These are phyloP conservation scores for Stegana nigrithorax DNA, from an alignment of 2,888 invertebrate genomes.

Conservation along the genomic window DNA sequence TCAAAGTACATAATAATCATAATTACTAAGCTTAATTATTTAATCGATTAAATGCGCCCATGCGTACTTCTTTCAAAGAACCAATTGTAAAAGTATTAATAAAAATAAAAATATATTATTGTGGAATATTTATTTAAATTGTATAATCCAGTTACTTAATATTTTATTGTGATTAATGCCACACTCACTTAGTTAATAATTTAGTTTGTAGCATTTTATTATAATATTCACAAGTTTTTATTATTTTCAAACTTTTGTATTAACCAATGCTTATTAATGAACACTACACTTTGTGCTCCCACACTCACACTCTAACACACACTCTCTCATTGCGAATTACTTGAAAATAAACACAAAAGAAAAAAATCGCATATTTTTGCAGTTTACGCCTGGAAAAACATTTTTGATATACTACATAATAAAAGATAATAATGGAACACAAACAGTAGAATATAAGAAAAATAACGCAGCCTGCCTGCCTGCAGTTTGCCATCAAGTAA, in stretches of 20 bases:
- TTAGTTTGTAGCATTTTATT: too few relatives aligned
- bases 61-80: constrained; percentile 40
- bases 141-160: background rate
- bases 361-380: background rate
- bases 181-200: background rate
- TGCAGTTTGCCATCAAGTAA: too few relatives aligned
- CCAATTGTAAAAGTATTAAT: background rate
- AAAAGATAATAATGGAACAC: background rate
- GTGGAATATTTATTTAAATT: background rate
- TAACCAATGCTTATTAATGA: too few relatives aligned
- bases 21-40: too few relatives aligned
- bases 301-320: too few relatives aligned
- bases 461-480: too few relatives aligned
- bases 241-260: too few relatives aligned
- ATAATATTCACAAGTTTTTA: too few relatives aligned
- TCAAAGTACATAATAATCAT: constrained; percentile 14
- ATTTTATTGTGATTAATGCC: background rate
- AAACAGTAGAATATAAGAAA: too few relatives aligned
- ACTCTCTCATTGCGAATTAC: too few relatives aligned
- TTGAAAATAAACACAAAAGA: background rate
- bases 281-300: too few relatives aligned
- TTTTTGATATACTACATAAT: background rate
- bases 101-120: background rate
- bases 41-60: too few relatives aligned
- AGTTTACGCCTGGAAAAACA: background rate